These are phyloP conservation scores for Malurus cyaneus DNA, from an alignment of 2,113 vertebrate species.

Conservation along the genomic window DNA sequence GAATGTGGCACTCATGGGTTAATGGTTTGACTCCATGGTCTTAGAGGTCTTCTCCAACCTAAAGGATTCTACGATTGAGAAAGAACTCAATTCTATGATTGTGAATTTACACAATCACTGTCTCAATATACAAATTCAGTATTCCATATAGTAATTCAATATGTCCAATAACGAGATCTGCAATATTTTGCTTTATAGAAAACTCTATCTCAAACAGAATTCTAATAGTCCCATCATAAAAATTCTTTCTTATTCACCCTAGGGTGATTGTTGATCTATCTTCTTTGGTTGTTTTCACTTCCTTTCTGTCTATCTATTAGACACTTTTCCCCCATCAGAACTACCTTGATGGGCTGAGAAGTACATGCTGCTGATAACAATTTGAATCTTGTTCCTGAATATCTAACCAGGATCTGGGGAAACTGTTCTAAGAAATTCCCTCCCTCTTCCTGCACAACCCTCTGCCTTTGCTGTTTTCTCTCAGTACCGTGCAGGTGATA, in stretches of 20 bases:
- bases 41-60: not conserved
- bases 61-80: not conserved
- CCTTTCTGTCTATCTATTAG: not conserved
- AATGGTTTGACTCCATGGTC: not conserved
- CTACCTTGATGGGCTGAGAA: not conserved
- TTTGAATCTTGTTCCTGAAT: not conserved
- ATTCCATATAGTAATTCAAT: not conserved
- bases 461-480: not conserved
- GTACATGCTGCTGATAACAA: not conserved
- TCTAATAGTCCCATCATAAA: not conserved
- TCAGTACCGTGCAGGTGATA: not conserved
- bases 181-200: not conserved
- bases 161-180: not conserved
- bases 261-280: not conserved
- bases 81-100: no score
- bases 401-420: not conserved
- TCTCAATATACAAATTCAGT: not conserved
- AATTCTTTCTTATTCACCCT: not conserved
- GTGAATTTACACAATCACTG: no score
- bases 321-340: not conserved
- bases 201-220: not conserved
- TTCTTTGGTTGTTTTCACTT: not conserved
- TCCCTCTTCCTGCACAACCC: not conserved
- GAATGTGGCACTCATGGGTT: not conserved
- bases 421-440: not conserved